Percentiles rank a stretch among this genome's conserved stretches.
phyloP scores from a whole-genome alignment of 2,113 vertebrate genomes.

The Solea solea region DNA sequence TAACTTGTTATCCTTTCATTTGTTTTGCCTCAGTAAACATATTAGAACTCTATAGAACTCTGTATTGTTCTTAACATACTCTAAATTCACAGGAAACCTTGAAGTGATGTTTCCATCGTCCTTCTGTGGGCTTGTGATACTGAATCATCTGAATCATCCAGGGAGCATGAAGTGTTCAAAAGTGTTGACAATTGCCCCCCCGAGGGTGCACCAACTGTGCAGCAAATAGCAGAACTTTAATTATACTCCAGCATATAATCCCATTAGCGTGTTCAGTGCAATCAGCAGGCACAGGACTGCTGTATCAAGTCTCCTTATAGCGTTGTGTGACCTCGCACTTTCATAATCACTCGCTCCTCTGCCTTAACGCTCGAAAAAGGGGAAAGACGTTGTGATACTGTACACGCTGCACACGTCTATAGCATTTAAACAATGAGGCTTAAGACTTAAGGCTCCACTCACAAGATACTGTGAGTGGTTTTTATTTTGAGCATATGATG shows the following conservation, averaged over 20 bases:
- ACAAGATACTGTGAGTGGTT: not conserved
- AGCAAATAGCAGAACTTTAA: conserved; percentile 8
- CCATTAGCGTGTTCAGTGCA: conserved; percentile 32
- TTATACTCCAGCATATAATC: conserved; percentile 21
- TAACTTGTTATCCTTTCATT: not conserved
- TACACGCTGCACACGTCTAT: not conserved
- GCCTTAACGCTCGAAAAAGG: conserved; percentile 12
- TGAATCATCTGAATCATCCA: not conserved
- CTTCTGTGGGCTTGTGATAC: not conserved
- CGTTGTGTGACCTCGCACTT: conserved; percentile 7
- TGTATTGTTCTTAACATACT: not conserved
- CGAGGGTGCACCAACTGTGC: not conserved
- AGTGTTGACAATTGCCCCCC: not conserved
- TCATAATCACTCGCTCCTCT: conserved; percentile 7
- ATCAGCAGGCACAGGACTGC: conserved; percentile 10
- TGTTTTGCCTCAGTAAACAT: too few relatives aligned
- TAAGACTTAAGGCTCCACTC: conserved; percentile 31
- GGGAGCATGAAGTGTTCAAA: not conserved
- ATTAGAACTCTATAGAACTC: too few relatives aligned
- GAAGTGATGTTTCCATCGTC: not conserved
- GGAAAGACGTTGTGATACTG: conserved; percentile 19
- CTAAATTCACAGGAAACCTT: not conserved
- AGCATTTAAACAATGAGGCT: conserved; percentile 53
- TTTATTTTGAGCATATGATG: conserved; percentile 1
- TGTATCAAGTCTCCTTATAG: conserved; percentile 11